Evolutionary conservation across 1,140 invertebrate species (phyloP), one percentile per base, ranked within the genome.

Genomic region (Drosophila bipectinata): DNA sequence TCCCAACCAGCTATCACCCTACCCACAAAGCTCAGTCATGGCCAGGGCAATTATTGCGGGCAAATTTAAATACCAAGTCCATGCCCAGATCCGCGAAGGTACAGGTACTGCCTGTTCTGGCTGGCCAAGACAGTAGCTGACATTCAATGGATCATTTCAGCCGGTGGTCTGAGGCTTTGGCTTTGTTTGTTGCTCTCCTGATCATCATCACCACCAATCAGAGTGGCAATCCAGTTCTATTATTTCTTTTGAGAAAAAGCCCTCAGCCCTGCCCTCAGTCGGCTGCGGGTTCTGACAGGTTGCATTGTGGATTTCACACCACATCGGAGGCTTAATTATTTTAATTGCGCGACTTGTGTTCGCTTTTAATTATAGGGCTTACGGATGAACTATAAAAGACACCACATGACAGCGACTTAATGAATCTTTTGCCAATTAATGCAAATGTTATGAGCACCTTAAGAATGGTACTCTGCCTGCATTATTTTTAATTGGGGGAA

Each of bases 111-210:
- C 66, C 54, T 15, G 28, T 10, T 24, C 34, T 9, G n/a, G 47
- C 47, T 24, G 49, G 52, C 74, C 44, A 75, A 75, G 60, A 85
- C 81, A 66, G 56, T 64, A 74, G 71, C 81, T 85, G 81, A 85
- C 78, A 81, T 62, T 85, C 82, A 85, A 87, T 85, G 81, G 77
- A 87, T 87, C 82, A 85, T 87, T 85, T 85, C 78, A 73, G 82
- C 78, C 77, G 81, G 81, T 85, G 81, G 81, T 85, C 81, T 62
- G 56, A 34, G 39, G 24, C 45, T 64, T 56, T 21, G 53, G 28
- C 39, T 41, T 54, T 48, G 55, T 34, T 28, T 34, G 28, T 32
- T 18, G 1, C 55, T 60, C 76, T 47, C 10, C 52, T 55, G 55
- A 68, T 69, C 63, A 57, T 69, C 63, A 69, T 39, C 67, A 32